Evolutionary conservation across 2,113 vertebrate genomes (phyloP).

Genomic region (Heterotis niloticus): DNA sequence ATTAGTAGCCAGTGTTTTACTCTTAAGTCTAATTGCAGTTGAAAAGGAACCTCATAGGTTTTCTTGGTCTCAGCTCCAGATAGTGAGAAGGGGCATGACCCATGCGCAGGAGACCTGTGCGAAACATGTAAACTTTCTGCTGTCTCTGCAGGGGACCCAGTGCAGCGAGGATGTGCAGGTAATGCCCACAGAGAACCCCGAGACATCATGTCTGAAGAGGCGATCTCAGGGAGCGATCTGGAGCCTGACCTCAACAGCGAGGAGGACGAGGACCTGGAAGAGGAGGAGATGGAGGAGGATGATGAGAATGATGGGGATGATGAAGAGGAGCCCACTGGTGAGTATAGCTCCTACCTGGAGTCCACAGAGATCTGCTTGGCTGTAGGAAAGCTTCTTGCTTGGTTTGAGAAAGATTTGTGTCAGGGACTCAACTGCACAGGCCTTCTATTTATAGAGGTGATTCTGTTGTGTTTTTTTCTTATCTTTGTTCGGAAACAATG

Average conservation of each 20-base stretch:
- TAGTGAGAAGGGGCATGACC: too few relatives aligned
- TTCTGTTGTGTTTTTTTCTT: too few relatives aligned
- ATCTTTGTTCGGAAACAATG: too few relatives aligned
- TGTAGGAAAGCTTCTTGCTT: background rate
- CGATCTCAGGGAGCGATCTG: constrained; percentile 94
- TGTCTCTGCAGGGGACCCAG: constrained; percentile 38
- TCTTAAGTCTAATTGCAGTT: too few relatives aligned
- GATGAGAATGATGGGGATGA: constrained; percentile 77
- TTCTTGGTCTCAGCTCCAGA: too few relatives aligned
- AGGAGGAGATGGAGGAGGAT: constrained; percentile 84
- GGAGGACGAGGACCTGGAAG: constrained; percentile 78
- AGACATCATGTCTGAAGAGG: constrained; percentile 97
- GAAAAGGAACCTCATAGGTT: too few relatives aligned
- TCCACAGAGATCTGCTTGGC: background rate
- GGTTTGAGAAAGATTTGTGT: background rate
- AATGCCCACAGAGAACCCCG: constrained; percentile 78
- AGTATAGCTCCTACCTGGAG: constrained; percentile 33
- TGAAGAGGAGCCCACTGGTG: constrained; percentile 75
- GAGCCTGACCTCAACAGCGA: constrained; percentile 92
- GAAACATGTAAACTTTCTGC: background rate
- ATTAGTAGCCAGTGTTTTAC: too few relatives aligned
- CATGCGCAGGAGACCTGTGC: too few relatives aligned
- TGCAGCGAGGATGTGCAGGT: constrained; percentile 80
- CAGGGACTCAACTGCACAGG: too few relatives aligned
- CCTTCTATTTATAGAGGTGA: too few relatives aligned